Evolutionary conservation across 2,888 invertebrate genomes (phyloP), one percentile per base, ranked within the genome.

Genomic region (Biston stratarius): DNA sequence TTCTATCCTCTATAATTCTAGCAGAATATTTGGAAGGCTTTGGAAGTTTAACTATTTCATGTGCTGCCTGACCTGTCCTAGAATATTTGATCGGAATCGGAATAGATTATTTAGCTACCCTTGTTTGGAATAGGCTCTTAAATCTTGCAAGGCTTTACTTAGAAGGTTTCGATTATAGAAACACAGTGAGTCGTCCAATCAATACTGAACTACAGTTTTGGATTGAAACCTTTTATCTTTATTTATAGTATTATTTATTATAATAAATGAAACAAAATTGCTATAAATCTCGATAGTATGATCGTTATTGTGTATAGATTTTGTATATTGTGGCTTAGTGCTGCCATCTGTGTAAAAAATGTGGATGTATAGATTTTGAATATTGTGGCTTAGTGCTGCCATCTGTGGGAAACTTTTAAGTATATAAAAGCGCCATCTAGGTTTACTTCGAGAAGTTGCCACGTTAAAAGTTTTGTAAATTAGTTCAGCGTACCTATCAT

Each of bases 31-130:
- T 51, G 33, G 40, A 47, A 42, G 56, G 40, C 51, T 61, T 33
- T 44, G 47, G 42, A 59, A 58, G 62, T 62, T 53, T 67, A 58
- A 61, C 57, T 67, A 67, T 67, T 67, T 53, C 52, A 67, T 58
- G 55, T 12, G 45, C 48, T 40, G 53, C 53, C 67, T 61, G 53
- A 58, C 15, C 57, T 59, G 58, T 34, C 48, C 67, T 67, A 62
- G 67, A 67, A 67, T 67, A 62, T 34, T 61, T 67, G 61, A 67
- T 62, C 42, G 53, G 44, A 53, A 59, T 59, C 24, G 48, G 11
- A 15, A 58, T 67, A 7, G 58, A 64, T 60, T 63, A 64, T 64
- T 56, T 64, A 68, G 24, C 44, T 14, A 34, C 47, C 40, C 60
- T 47, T 38, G 42, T 44, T 53, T 53, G 53, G 47, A 66, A 66